These are phyloP conservation scores for Pseudopodoces humilis DNA, from an alignment of 2,113 vertebrate genomes.

Conservation along the genomic window DNA sequence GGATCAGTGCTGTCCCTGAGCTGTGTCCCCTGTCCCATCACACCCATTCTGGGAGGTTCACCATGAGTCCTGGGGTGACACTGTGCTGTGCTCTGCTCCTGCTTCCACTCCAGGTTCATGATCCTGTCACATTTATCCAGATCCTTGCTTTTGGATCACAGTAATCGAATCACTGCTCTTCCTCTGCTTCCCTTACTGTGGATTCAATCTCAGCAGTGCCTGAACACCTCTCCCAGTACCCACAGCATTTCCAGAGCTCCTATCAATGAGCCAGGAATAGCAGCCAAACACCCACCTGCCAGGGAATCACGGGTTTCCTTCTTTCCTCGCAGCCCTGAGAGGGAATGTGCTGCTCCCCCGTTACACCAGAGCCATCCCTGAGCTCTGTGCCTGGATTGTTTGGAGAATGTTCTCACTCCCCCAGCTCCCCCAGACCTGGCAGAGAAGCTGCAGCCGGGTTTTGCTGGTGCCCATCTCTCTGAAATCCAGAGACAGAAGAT, in stretches of 20 bases:
- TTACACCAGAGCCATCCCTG: neutral
- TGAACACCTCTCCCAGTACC: neutral
- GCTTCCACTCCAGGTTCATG: accelerated
- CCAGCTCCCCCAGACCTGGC: neutral
- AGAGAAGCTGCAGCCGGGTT: neutral
- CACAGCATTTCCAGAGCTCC: neutral
- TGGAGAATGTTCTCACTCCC: neutral
- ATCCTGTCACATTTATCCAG: neutral
- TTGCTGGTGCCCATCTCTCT: neutral
- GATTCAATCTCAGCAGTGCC: neutral
- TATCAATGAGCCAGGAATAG: neutral
- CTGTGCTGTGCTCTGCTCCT: neutral
- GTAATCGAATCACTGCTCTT: neutral
- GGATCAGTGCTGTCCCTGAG: neutral
- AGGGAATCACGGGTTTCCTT: neutral
- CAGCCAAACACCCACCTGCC: neutral
- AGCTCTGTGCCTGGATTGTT: neutral
- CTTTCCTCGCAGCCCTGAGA: neutral
- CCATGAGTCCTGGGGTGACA: neutral
- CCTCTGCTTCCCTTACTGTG: neutral
- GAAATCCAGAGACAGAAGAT: neutral
- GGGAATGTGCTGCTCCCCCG: neutral
- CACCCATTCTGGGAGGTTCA: neutral
- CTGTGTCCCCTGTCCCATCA: neutral
- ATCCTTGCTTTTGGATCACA: neutral